phyloP scores from a whole-genome alignment of 2,797 vertebrate genomes.

The Neomorphus geoffroyi region DNA sequence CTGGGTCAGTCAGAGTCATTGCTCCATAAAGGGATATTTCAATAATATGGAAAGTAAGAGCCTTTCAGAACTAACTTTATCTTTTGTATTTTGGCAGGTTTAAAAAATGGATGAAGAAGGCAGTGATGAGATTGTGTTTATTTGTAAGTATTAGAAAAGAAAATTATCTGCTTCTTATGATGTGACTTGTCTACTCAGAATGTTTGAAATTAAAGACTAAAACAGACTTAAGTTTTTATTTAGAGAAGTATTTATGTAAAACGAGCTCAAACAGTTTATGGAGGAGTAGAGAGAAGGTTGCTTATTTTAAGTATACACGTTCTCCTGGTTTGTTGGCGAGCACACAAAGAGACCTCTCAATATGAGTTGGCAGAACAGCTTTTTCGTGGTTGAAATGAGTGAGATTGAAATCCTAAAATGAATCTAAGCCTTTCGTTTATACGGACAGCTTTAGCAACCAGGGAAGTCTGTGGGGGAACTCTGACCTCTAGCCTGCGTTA shows the following conservation, averaged over 20 bases:
- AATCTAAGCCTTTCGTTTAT: neutral
- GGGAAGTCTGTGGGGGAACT: neutral
- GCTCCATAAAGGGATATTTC: neutral
- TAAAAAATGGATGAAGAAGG: constrained; percentile 83
- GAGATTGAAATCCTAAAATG: neutral
- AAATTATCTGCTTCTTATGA: neutral
- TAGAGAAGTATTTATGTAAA: neutral
- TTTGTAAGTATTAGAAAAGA: constrained; percentile 84
- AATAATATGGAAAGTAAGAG: neutral
- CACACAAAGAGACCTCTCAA: neutral
- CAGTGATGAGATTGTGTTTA: constrained; percentile 82
- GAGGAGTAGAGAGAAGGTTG: neutral
- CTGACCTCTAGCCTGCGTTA: neutral
- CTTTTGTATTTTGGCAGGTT: constrained; percentile 68
- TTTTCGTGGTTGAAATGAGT: neutral
- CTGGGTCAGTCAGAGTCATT: neutral
- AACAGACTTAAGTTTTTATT: neutral
- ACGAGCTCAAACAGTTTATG: neutral
- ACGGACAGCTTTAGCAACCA: neutral
- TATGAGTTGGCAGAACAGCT: constrained; percentile 9
- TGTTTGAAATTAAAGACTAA: neutral
- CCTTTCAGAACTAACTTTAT: neutral
- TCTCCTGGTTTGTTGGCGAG: neutral
- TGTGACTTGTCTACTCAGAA: neutral
- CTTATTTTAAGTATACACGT: neutral